Evolutionary conservation across 2,113 vertebrate species (phyloP).

Genomic region (Alethe diademata): DNA sequence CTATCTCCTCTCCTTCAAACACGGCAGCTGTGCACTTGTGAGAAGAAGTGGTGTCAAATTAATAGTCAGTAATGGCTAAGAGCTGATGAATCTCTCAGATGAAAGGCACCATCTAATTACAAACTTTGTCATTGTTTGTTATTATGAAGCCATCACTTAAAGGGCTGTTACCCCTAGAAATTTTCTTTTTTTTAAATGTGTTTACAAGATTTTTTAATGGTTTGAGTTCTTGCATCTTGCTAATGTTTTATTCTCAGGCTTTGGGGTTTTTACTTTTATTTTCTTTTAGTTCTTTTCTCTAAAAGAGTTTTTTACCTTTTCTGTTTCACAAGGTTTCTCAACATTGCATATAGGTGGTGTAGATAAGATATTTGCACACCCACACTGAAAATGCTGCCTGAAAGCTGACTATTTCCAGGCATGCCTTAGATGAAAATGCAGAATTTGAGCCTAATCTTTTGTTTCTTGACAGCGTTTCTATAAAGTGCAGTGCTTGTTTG

Average conservation of each 20-base stretch:
- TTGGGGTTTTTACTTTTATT: accelerated
- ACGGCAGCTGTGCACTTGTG: neutral
- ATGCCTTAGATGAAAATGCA: neutral
- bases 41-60: neutral
- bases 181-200: neutral
- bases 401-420: neutral
- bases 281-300: neutral
- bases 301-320: neutral
- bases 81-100: neutral
- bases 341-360: neutral
- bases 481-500: neutral
- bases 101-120: neutral
- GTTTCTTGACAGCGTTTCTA: neutral
- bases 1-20: neutral
- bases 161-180: neutral
- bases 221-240: neutral
- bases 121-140: neutral
- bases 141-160: neutral
- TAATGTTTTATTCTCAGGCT: neutral
- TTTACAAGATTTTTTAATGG: neutral
- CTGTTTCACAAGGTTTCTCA: neutral
- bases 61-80: neutral
- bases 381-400: neutral
- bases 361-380: neutral
- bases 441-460: neutral